Evolutionary conservation across 2,888 invertebrate species (phyloP), one percentile per base, ranked within the genome.

Genomic region (Microchrysa polita): DNA sequence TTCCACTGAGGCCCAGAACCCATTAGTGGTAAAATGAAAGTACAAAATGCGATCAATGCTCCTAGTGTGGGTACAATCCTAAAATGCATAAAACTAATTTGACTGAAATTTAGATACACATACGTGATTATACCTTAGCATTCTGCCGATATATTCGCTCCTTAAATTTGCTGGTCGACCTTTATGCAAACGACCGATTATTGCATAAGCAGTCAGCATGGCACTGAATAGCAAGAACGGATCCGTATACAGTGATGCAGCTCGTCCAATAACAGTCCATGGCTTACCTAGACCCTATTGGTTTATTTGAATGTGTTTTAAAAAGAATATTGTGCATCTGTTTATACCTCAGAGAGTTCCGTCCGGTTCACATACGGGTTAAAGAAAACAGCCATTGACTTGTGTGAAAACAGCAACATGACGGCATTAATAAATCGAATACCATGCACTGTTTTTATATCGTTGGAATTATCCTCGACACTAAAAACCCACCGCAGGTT

Each of bases 221-320:
- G 90, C 91, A 61, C 91, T 91, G 69, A 91, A 87, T 86, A 91
- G 89, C 71, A 91, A 87, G 80, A 91, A 91, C 0, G 91, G 90
- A 84, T 91, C 91, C 0, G 91, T 91, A 79, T 91, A 91, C 5
- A 91, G 83, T 77, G 90, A 90, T 1, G 91, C 91, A 0, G 90
- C 90, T 78, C 91, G 85, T 55, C 89, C 90, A 71, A 91, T 82
- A 0, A 90, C 90, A 0, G 90, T 89, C 89, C 90, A 91, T 2
- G 90, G 87, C 79, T 86, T 86, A 0, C 89, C 89, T 71, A 91
- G 82, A 76, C 83, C 86, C 90, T 90, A 55, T 2, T 20, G 18
- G 14, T 60, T 27, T 60, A 16, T n/a, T 60, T 22, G 4, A 60
- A 34, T 12, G 34, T 60, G 14, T 14, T 2, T 60, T 12, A 60